Conservation (phyloP, 1,140 invertebrate species). For the Drosophila varians region DNA sequence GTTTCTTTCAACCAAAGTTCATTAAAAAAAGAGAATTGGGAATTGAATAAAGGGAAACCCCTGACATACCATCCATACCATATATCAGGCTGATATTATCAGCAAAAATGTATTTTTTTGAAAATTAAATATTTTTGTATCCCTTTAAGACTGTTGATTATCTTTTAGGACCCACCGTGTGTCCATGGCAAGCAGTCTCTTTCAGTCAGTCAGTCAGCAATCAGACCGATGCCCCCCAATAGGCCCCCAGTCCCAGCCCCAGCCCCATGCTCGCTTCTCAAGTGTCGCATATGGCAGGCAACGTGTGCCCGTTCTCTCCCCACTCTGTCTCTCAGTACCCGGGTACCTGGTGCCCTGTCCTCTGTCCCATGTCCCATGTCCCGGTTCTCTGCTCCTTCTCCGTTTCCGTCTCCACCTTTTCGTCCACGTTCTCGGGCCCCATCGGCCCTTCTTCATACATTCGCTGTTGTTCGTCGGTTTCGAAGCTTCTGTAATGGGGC, state of each 20-base stretch:
- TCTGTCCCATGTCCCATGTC: not conserved
- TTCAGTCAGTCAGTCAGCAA: slow-evolving; percentile 49
- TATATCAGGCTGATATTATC: no score
- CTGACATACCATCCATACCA: no score
- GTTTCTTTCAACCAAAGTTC: no score
- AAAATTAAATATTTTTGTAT: not conserved
- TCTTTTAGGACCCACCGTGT: slow-evolving; percentile 27
- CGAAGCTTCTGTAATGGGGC: slow-evolving; percentile 51
- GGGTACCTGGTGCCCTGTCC: no score
- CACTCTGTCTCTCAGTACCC: not conserved
- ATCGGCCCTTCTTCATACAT: slow-evolving; percentile 9
- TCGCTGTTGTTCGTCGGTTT: slow-evolving; percentile 39
- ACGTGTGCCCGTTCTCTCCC: slow-evolving; percentile 48
- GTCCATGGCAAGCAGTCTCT: slow-evolving; percentile 32
- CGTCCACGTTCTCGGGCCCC: slow-evolving; percentile 2
- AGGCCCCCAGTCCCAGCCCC: slow-evolving; percentile 1
- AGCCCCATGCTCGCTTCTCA: slow-evolving; percentile 18
- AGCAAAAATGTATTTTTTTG: no score
- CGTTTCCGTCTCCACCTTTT: not conserved
- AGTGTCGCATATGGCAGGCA: slow-evolving; percentile 64
- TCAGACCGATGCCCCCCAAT: slow-evolving; percentile 17
- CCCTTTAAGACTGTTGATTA: no score
- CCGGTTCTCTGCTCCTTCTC: not conserved
- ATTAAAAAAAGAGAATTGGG: no score
- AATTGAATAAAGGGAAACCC: no score